Percentiles rank a stretch among this genome's conserved stretches.
phyloP scores from a whole-genome alignment of 2,113 vertebrate species.

The Phalacrocorax pelagicus region DNA sequence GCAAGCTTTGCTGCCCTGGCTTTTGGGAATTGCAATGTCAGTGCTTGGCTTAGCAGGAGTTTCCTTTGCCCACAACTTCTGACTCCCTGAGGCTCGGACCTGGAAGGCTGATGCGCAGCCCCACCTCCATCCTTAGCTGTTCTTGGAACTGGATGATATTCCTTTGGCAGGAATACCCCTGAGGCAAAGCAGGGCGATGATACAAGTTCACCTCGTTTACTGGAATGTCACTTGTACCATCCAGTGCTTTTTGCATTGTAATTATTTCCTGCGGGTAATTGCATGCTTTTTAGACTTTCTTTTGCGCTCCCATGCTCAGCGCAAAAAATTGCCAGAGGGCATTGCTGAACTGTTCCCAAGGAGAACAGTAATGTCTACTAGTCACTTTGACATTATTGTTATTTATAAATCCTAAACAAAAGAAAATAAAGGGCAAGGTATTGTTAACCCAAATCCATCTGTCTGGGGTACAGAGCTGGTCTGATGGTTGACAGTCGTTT shows the following conservation, averaged over 20 bases:
- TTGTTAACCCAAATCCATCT: neutral
- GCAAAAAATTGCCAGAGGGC: conserved; percentile 19
- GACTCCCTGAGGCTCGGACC: neutral
- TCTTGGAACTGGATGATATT: conserved; percentile 46
- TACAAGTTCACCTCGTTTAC: conserved; percentile 59
- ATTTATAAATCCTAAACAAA: neutral
- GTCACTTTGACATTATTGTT: neutral
- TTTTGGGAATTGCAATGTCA: neutral
- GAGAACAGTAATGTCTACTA: conserved; percentile 2
- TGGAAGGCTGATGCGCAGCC: neutral
- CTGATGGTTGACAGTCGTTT: neutral
- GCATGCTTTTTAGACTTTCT: conserved; percentile 56
- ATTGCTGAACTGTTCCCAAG: conserved; percentile 45
- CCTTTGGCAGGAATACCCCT: conserved; percentile 51
- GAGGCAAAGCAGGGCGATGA: conserved; percentile 49
- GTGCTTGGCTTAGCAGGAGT: neutral
- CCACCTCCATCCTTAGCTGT: neutral
- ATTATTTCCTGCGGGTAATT: conserved; percentile 62
- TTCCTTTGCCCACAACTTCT: conserved; percentile 7
- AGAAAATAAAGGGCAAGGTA: neutral
- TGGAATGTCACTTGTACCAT: conserved; percentile 57
- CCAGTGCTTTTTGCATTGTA: conserved; percentile 49
- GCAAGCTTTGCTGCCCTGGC: neutral
- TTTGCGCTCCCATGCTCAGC: conserved; percentile 54
- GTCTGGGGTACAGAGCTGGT: neutral